Conservation (phyloP, 2,113 vertebrate species). For the Platycercus adscitus region DNA sequence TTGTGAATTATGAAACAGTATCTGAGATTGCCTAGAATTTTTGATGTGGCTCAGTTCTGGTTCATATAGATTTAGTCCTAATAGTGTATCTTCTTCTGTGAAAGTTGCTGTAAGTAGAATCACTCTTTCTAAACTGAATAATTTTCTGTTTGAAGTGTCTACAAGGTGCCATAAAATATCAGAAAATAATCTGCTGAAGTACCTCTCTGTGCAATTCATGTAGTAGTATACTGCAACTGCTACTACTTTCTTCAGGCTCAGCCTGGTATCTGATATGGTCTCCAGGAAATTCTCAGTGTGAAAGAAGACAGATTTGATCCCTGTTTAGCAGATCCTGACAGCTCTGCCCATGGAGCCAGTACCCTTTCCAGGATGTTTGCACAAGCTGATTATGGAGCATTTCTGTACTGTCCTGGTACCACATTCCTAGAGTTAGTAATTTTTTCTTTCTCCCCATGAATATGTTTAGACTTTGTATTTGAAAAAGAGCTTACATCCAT, state of each 20-base stretch:
- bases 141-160: background rate
- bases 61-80: background rate
- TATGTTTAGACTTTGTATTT: background rate
- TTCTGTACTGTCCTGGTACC: background rate
- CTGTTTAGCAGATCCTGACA: background rate
- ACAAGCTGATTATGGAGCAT: background rate
- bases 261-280: background rate
- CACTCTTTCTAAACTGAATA: background rate
- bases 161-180: background rate
- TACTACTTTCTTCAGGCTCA: background rate
- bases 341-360: background rate
- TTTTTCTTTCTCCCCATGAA: background rate
- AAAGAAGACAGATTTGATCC: background rate
- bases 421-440: background rate
- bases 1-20: background rate
- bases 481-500: background rate
- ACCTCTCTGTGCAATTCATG: background rate
- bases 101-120: background rate
- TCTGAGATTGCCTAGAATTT: background rate
- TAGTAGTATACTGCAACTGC: background rate
- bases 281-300: background rate
- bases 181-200: background rate
- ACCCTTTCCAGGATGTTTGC: background rate
- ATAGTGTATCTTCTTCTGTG: background rate
- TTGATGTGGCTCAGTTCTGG: background rate